Evolutionary conservation across 2,797 vertebrate species (phyloP).

Genomic region (Aythya fuligula): DNA sequence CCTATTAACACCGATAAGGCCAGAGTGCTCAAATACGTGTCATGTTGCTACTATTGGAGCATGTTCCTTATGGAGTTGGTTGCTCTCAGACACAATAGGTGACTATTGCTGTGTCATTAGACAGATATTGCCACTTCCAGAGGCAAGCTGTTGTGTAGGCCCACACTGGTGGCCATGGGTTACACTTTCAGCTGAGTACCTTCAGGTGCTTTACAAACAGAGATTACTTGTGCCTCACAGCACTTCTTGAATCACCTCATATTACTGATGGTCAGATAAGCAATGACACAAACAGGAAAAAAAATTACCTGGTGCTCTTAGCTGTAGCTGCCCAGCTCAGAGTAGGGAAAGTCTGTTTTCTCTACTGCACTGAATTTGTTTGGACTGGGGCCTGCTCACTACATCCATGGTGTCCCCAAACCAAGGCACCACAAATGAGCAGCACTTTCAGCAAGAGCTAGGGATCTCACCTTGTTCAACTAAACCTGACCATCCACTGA

Average conservation of each 20-base stretch:
- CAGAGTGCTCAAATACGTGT: rapidly evolving
- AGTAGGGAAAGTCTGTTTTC: neutral
- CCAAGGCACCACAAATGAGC: neutral
- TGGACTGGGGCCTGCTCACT: neutral
- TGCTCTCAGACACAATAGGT: neutral
- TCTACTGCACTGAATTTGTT: neutral
- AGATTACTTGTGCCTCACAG: conserved; percentile 2
- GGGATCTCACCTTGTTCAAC: neutral
- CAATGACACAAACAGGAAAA: neutral
- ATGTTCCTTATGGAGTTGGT: neutral
- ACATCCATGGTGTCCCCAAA: neutral
- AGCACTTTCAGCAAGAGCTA: neutral
- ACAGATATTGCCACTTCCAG: neutral
- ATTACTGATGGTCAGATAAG: neutral
- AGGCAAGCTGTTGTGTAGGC: neutral
- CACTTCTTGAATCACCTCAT: neutral
- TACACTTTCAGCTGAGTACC: neutral
- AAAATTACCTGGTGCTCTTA: neutral
- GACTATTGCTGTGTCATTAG: neutral
- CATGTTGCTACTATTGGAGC: neutral
- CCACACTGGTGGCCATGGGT: neutral
- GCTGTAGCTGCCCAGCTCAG: neutral
- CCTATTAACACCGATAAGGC: neutral
- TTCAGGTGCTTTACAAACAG: conserved; percentile 46
- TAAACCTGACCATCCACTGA: neutral